These are phyloP conservation scores for Sebastes cheni DNA, from an alignment of 2,797 vertebrate genomes.

Conservation along the genomic window DNA sequence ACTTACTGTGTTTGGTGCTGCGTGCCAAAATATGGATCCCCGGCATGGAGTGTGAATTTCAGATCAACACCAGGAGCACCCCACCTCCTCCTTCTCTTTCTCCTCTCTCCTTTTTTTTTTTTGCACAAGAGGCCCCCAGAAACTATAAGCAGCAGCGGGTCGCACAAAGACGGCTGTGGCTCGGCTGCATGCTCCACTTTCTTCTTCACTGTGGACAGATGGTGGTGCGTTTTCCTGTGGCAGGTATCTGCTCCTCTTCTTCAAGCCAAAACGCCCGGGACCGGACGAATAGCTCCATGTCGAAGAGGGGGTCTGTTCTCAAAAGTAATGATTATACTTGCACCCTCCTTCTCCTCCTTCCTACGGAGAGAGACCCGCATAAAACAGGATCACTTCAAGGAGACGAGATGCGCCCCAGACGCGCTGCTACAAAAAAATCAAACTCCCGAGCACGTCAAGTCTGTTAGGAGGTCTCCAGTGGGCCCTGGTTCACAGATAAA, in stretches of 20 bases:
- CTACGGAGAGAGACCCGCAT: slow-evolving; percentile 46
- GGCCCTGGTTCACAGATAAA: slow-evolving; percentile 45
- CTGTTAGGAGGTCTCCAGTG: slow-evolving; percentile 64
- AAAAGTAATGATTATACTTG: slow-evolving; percentile 65
- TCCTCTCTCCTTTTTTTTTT: neutral
- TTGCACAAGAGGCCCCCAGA: slow-evolving; percentile 70
- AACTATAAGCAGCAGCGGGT: slow-evolving; percentile 62
- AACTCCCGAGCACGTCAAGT: slow-evolving; percentile 67
- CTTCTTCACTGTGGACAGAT: slow-evolving; percentile 59
- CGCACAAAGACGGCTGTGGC: slow-evolving; percentile 70
- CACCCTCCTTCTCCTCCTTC: slow-evolving; percentile 9
- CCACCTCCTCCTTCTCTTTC: slow-evolving; percentile 1
- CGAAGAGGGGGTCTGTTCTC: slow-evolving; percentile 46
- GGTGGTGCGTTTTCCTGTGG: slow-evolving; percentile 44
- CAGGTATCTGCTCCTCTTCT: slow-evolving; percentile 61
- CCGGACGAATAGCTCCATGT: slow-evolving; percentile 77
- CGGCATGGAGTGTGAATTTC: slow-evolving; percentile 64
- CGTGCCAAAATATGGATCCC: slow-evolving; percentile 71
- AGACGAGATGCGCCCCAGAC: slow-evolving; percentile 75
- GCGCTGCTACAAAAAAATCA: slow-evolving; percentile 49
- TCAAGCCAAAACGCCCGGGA: slow-evolving; percentile 60
- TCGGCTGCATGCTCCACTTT: slow-evolving; percentile 75
- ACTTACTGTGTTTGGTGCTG: slow-evolving; percentile 59
- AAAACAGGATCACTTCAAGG: slow-evolving; percentile 68
- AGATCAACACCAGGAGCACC: slow-evolving; percentile 58